Percentiles rank a stretch among this genome's conserved stretches.
These are phyloP conservation scores for Sialis fuliginosa DNA, from an alignment of 2,888 invertebrate genomes.

Conservation along the genomic window DNA sequence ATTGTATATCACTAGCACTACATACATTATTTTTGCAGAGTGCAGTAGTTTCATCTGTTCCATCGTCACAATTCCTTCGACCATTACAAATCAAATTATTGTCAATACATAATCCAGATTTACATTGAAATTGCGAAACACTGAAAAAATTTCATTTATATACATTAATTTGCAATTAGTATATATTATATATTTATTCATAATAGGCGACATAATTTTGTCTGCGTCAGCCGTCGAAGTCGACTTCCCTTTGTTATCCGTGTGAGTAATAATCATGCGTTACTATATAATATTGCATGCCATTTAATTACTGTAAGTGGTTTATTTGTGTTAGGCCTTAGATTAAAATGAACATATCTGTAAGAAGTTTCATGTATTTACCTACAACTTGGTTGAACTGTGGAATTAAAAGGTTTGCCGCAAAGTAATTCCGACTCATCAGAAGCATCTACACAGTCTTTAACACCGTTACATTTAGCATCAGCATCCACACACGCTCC, in stretches of 20 bases:
- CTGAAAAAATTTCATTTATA: neutral
- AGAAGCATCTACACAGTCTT: constrained; percentile 28
- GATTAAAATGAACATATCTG: no score
- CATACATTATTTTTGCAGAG: neutral
- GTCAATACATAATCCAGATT: neutral
- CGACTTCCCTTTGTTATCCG: no score
- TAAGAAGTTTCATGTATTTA: constrained; percentile 4
- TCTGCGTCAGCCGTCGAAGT: no score
- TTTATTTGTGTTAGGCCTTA: no score
- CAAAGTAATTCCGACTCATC: constrained; percentile 23
- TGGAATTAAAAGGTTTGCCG: neutral
- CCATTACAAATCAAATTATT: neutral
- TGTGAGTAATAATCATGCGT: no score
- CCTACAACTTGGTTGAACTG: constrained; percentile 7
- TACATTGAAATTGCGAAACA: neutral
- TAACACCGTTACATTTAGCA: constrained; percentile 23
- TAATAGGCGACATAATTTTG: no score
- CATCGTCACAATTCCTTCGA: neutral
- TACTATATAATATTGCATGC: no score
- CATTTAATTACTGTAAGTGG: no score
- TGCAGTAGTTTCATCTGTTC: neutral
- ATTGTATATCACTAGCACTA: neutral
- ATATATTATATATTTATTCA: no score
- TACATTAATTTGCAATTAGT: neutral
- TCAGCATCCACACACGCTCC: constrained; percentile 30